Conservation (phyloP, 2,797 vertebrate species). For the Diplodus puntazzo region DNA sequence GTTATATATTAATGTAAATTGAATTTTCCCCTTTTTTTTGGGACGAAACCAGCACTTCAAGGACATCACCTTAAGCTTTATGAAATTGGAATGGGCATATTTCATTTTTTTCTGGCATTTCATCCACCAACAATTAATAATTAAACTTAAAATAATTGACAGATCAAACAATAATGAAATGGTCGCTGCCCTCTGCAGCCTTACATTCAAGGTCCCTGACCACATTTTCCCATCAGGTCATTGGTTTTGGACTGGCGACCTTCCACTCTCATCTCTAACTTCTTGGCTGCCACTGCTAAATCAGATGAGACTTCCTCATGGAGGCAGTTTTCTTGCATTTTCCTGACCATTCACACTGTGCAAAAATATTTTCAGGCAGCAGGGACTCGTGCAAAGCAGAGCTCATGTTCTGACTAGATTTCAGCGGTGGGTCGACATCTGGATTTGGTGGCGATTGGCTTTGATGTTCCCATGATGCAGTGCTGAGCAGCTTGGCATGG, state of each 20-base stretch:
- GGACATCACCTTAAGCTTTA: neutral
- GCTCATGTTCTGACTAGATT: slow-evolving; percentile 20
- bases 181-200: neutral
- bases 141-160: neutral
- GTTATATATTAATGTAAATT: neutral
- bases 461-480: slow-evolving; percentile 48
- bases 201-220: neutral
- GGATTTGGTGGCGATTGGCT: slow-evolving; percentile 34
- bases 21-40: neutral
- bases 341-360: neutral
- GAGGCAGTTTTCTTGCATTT: slow-evolving; percentile 4
- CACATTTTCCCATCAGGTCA: neutral
- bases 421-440: slow-evolving; percentile 28
- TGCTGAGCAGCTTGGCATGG: slow-evolving; percentile 12
- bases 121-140: neutral
- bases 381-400: slow-evolving; percentile 8
- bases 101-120: neutral
- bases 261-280: neutral
- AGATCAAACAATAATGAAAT: neutral
- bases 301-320: neutral
- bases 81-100: neutral
- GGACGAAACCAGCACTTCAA: neutral
- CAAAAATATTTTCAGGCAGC: slow-evolving; percentile 9
- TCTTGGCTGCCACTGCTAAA: neutral
- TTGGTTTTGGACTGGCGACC: slow-evolving; percentile 16